phyloP scores from a whole-genome alignment of 2,888 invertebrate species.

The Busseola fusca region DNA sequence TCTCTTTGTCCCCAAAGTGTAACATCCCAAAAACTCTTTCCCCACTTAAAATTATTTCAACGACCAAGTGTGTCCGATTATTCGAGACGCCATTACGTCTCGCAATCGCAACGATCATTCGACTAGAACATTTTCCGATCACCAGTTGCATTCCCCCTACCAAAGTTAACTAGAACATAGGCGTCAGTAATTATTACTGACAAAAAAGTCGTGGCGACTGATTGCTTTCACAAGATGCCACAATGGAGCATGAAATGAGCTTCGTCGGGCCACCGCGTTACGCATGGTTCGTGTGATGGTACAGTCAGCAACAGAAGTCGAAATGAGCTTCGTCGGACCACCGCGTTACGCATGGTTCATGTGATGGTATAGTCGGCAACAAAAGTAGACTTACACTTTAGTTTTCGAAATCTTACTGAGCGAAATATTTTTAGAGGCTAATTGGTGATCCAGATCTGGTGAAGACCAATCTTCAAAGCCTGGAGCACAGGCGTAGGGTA shows the following conservation, averaged over 20 bases:
- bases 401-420: too few relatives aligned
- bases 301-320: conserved; percentile 12
- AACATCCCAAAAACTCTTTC: conserved; percentile 19
- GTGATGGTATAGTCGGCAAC: conserved; percentile 33
- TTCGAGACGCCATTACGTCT: conserved; percentile 55
- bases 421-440: too few relatives aligned
- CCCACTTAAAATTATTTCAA: conserved; percentile 9
- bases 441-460: too few relatives aligned
- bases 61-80: conserved; percentile 47
- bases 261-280: conserved; percentile 81
- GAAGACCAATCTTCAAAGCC: too few relatives aligned
- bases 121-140: conserved; percentile 61
- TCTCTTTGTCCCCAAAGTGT: neutral
- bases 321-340: conserved; percentile 74
- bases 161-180: conserved; percentile 72
- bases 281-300: conserved; percentile 71
- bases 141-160: conserved; percentile 55
- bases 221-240: conserved; percentile 83
- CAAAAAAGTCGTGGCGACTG: conserved; percentile 72
- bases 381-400: too few relatives aligned
- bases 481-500: too few relatives aligned
- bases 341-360: conserved; percentile 82
- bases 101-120: conserved; percentile 53
- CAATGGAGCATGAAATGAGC: conserved; percentile 86
- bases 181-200: conserved; percentile 73